phyloP scores from a whole-genome alignment of 2,888 invertebrate species.

The Osmoderma eremita region DNA sequence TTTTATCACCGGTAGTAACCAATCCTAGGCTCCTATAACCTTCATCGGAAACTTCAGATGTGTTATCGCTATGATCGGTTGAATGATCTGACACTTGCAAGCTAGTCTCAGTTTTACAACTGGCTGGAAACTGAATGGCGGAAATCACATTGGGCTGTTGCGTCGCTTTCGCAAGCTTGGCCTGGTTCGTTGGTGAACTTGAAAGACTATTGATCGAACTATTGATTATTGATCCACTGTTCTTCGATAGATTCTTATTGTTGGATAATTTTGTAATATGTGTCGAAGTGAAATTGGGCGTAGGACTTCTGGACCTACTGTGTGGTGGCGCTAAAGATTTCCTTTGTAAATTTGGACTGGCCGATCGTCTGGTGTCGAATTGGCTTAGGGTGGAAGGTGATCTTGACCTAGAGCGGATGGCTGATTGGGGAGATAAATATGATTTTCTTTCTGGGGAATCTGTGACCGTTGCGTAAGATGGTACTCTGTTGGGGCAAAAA shows the following conservation, averaged over 20 bases:
- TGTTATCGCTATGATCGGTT: conserved; percentile 76
- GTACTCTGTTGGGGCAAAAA: conserved; percentile 30
- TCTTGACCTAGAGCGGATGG: conserved; percentile 60
- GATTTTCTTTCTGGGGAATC: conserved; percentile 51
- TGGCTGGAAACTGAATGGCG: conserved; percentile 63
- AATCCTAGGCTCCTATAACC: conserved; percentile 84
- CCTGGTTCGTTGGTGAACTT: conserved; percentile 38
- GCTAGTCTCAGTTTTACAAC: conserved; percentile 63
- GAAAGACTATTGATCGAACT: conserved; percentile 41
- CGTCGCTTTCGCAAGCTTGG: conserved; percentile 26
- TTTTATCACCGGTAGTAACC: conserved; percentile 66
- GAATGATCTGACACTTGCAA: conserved; percentile 54
- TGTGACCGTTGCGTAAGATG: conserved; percentile 31
- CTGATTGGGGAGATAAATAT: conserved; percentile 62
- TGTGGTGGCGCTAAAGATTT: conserved; percentile 57
- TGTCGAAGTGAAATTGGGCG: conserved; percentile 67
- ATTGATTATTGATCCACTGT: conserved; percentile 45
- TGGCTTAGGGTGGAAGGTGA: conserved; percentile 57
- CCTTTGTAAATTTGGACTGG: conserved; percentile 61
- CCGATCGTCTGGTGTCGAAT: conserved; percentile 57
- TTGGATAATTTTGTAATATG: conserved; percentile 56
- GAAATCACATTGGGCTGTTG: conserved; percentile 54
- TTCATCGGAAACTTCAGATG: conserved; percentile 86
- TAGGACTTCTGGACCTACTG: conserved; percentile 65
- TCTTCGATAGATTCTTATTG: conserved; percentile 47